These are phyloP conservation scores for Argynnis bischoffii DNA, from an alignment of 2,888 invertebrate species.

Conservation along the genomic window DNA sequence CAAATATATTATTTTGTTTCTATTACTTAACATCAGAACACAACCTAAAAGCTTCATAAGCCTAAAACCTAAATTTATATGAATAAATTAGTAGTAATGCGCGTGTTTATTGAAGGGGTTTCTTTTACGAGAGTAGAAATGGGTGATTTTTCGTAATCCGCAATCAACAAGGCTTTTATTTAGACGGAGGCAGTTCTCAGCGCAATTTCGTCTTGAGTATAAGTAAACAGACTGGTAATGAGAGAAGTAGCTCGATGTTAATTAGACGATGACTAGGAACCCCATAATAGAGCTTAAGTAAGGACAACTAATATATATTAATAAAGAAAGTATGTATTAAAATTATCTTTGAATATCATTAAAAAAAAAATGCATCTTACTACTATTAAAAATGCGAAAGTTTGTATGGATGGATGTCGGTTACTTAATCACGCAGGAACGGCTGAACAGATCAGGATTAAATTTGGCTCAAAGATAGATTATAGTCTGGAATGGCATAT, in stretches of 20 bases:
- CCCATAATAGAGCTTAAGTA: neutral
- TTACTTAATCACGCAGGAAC: too few species aligned
- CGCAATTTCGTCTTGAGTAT: slow-evolving; percentile 58
- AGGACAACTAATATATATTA: neutral
- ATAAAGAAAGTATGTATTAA: too few species aligned
- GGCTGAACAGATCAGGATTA: too few species aligned
- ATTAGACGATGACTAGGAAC: slow-evolving; percentile 53
- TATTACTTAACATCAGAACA: neutral
- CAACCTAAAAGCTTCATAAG: slow-evolving; percentile 13
- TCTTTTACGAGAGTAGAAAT: slow-evolving; percentile 34
- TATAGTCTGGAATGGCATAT: too few species aligned
- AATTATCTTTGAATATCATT: too few species aligned
- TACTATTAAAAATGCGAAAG: too few species aligned
- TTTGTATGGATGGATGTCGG: too few species aligned
- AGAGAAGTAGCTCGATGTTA: slow-evolving; percentile 60
- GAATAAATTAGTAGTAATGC: slow-evolving; percentile 33
- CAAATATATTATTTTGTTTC: neutral
- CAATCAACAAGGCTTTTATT: slow-evolving; percentile 47
- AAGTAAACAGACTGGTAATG: slow-evolving; percentile 64
- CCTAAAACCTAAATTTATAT: neutral
- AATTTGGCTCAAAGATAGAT: too few species aligned
- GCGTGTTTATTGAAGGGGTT: slow-evolving; percentile 29
- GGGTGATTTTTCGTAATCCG: slow-evolving; percentile 52
- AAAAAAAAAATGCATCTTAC: too few species aligned
- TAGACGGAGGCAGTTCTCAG: slow-evolving; percentile 49